Percentiles rank a stretch among this genome's conserved stretches.
phyloP scores from a whole-genome alignment of 1,140 invertebrate genomes.

The Drosophila pseudoobscura region DNA sequence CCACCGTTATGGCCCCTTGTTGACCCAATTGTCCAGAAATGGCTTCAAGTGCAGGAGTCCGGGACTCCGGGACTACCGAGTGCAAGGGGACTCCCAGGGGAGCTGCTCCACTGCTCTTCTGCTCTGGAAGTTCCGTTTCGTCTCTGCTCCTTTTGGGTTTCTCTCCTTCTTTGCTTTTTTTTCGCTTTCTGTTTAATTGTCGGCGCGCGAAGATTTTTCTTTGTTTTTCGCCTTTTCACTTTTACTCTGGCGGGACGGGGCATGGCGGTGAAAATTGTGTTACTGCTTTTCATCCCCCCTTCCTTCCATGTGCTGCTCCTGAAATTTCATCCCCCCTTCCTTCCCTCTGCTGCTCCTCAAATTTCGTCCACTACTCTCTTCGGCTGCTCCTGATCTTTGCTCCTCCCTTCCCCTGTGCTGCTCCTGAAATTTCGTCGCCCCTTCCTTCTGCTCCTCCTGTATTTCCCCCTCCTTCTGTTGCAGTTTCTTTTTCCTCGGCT shows the following conservation, averaged over 20 bases:
- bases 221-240: conserved; percentile 42
- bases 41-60: conserved; percentile 19
- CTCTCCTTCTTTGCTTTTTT: not conserved
- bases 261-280: conserved; percentile 11
- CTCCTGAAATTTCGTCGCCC: not conserved
- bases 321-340: not conserved
- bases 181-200: conserved; percentile 31
- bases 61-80: not conserved
- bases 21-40: conserved; percentile 69
- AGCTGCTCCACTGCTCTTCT: not conserved
- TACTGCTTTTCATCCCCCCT: not conserved
- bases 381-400: too few species aligned
- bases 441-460: too few species aligned
- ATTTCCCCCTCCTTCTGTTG: too few species aligned
- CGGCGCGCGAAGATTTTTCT: conserved; percentile 41
- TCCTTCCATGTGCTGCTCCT: not conserved
- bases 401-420: too few species aligned
- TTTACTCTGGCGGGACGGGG: conserved; percentile 23
- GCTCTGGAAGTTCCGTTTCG: not conserved
- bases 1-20: conserved; percentile 48
- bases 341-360: not conserved
- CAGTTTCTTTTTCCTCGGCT: conserved; percentile 4
- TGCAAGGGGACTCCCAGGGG: not conserved
- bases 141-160: not conserved
- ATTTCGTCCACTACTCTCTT: too few species aligned